Evolutionary conservation across 2,888 invertebrate species (phyloP).

Genomic region (Tetragonisca angustula): DNA sequence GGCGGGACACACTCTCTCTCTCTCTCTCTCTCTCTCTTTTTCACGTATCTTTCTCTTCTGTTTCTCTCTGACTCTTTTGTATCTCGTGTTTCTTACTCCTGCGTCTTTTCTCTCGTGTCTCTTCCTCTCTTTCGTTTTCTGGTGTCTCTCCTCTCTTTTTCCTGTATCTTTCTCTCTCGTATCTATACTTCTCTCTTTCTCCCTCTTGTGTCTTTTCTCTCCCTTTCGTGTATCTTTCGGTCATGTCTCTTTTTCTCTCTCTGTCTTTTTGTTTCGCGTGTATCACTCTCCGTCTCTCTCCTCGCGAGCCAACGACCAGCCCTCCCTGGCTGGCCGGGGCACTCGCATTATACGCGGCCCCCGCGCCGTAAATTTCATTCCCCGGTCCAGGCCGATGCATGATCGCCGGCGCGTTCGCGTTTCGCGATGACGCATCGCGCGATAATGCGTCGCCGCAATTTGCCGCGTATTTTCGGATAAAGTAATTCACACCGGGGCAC

Average conservation of each 20-base stretch:
- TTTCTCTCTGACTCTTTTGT: too few species aligned
- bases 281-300: not conserved
- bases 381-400: slow-evolving; percentile 29
- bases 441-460: slow-evolving; percentile 56
- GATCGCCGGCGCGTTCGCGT: slow-evolving; percentile 37
- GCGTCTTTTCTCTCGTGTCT: not conserved
- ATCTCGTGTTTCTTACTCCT: too few species aligned
- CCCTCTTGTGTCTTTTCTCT: too few species aligned
- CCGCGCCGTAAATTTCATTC: slow-evolving; percentile 54
- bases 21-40: too few species aligned
- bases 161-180: too few species aligned
- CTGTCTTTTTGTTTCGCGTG: too few species aligned
- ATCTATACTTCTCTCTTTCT: too few species aligned
- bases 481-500: slow-evolving; percentile 58
- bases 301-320: not conserved
- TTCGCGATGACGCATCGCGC: slow-evolving; percentile 46
- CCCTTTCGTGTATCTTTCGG: too few species aligned
- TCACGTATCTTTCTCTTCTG: not conserved
- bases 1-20: too few species aligned
- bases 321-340: not conserved
- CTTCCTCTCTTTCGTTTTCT: too few species aligned
- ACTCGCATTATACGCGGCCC: slow-evolving; percentile 31
- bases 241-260: too few species aligned
- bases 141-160: too few species aligned
- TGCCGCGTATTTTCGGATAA: slow-evolving; percentile 60